Evolutionary conservation across 2,888 invertebrate genomes (phyloP).

Genomic region (Hybos culiciformis): DNA sequence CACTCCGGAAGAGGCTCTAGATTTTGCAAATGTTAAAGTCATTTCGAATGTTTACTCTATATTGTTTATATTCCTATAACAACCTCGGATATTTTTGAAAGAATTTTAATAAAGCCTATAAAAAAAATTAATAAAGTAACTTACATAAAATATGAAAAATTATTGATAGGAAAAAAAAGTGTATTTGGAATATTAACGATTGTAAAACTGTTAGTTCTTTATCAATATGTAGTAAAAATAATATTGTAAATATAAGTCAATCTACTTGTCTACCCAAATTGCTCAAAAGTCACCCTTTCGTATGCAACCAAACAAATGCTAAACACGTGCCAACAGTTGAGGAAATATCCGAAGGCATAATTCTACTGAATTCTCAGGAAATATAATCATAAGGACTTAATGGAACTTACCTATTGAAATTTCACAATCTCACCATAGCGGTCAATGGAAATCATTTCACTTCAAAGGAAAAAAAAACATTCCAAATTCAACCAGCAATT

Average conservation of each 20-base stretch:
- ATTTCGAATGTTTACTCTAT: slow-evolving; percentile 7
- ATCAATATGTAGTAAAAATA: slow-evolving; percentile 9
- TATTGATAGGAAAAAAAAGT: slow-evolving; percentile 8
- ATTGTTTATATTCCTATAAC: slow-evolving; percentile 9
- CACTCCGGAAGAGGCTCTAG: slow-evolving; percentile 10
- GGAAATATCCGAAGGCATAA: slow-evolving; percentile 10
- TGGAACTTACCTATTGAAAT: too few species aligned
- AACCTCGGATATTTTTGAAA: slow-evolving; percentile 8
- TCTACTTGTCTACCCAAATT: slow-evolving; percentile 13
- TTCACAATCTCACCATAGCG: too few species aligned
- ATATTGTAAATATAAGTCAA: slow-evolving; percentile 10
- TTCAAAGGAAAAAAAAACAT: too few species aligned
- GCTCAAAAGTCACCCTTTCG: slow-evolving; percentile 10
- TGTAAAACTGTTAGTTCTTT: slow-evolving; percentile 9
- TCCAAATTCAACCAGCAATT: too few species aligned
- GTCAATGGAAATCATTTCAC: too few species aligned
- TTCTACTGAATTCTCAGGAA: slow-evolving; percentile 14
- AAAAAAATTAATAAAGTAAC: slow-evolving; percentile 9
- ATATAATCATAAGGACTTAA: too few species aligned
- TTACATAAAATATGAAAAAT: slow-evolving; percentile 7
- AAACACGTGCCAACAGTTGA: slow-evolving; percentile 11
- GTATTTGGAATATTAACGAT: slow-evolving; percentile 6
- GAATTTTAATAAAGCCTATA: slow-evolving; percentile 9
- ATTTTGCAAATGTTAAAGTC: slow-evolving; percentile 8
- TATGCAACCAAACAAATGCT: slow-evolving; percentile 9